phyloP scores from a whole-genome alignment of 2,888 invertebrate species.

The Parelbella ahira region DNA sequence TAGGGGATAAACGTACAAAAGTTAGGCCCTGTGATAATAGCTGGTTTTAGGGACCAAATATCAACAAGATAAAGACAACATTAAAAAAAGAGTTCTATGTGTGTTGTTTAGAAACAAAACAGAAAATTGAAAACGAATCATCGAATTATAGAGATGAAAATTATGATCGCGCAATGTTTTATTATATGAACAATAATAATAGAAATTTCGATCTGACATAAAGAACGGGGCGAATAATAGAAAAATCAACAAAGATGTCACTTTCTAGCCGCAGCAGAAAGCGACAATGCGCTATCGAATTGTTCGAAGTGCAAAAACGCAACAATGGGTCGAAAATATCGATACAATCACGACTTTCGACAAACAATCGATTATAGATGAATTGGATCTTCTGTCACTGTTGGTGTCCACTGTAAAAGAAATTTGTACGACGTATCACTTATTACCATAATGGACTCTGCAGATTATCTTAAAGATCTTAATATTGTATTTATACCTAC shows the following conservation, averaged over 20 bases:
- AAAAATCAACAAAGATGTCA: constrained; percentile 54
- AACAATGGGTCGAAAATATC: constrained; percentile 50
- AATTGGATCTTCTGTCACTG: constrained; percentile 9
- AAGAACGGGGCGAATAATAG: constrained; percentile 37
- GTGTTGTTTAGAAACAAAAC: too few relatives aligned
- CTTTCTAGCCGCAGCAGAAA: constrained; percentile 54
- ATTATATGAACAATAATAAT: constrained; percentile 32
- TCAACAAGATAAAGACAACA: too few relatives aligned
- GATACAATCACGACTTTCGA: constrained; percentile 56
- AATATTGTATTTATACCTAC: too few relatives aligned
- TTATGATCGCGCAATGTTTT: too few relatives aligned
- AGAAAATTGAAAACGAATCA: too few relatives aligned
- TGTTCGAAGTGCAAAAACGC: constrained; percentile 45
- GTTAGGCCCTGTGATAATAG: too few relatives aligned
- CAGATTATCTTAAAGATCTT: too few relatives aligned
- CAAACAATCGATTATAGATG: constrained; percentile 28
- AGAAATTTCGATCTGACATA: constrained; percentile 29
- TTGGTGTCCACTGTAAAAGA: constrained; percentile 8
- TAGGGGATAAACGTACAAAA: too few relatives aligned
- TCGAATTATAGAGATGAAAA: too few relatives aligned
- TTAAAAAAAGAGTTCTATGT: too few relatives aligned
- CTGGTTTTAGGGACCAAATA: too few relatives aligned
- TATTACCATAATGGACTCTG: neutral
- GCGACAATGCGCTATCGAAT: constrained; percentile 44
- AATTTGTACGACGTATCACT: constrained; percentile 5